Conservation (phyloP, 2,888 invertebrate species). For the Drosophila neotestacea region DNA sequence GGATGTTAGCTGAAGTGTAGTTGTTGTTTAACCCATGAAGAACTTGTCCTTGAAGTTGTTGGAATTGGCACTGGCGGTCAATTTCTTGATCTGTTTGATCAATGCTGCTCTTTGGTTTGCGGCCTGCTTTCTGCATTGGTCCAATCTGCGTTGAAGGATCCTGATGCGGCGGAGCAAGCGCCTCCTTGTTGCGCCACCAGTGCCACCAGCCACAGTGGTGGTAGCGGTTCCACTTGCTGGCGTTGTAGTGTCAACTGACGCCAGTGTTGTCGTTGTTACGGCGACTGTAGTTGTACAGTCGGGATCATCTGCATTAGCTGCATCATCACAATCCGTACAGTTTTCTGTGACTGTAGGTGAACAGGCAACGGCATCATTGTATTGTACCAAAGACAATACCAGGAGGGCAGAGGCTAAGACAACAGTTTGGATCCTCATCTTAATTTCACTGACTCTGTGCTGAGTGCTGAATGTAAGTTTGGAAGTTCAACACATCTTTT, state of each 20-base stretch:
- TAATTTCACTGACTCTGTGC: not conserved
- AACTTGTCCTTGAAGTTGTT: constrained; percentile 12
- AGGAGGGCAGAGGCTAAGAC: constrained; percentile 15
- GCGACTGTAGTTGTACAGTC: constrained; percentile 23
- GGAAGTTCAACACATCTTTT: not conserved
- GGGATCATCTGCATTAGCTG: not conserved
- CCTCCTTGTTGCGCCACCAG: not conserved
- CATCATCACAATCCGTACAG: constrained; percentile 15
- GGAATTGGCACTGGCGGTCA: not conserved
- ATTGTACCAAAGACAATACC: constrained; percentile 8
- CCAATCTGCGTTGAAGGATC: not conserved
- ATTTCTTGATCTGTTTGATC: constrained; percentile 1
- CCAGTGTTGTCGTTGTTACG: not conserved
- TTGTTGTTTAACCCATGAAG: constrained; percentile 15
- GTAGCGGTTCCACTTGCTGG: not conserved
- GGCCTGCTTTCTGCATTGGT: not conserved
- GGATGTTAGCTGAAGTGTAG: not conserved
- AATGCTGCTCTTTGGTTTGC: constrained; percentile 1
- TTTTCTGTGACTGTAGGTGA: not conserved
- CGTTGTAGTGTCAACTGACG: not conserved
- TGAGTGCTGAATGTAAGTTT: constrained; percentile 1
- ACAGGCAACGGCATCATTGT: constrained; percentile 17
- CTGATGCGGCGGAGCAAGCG: constrained; percentile 19
- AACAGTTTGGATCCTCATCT: constrained; percentile 22
- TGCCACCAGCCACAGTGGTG: not conserved